Evolutionary conservation across 2,888 invertebrate species (phyloP).

Genomic region (Odontocolon sp.): DNA sequence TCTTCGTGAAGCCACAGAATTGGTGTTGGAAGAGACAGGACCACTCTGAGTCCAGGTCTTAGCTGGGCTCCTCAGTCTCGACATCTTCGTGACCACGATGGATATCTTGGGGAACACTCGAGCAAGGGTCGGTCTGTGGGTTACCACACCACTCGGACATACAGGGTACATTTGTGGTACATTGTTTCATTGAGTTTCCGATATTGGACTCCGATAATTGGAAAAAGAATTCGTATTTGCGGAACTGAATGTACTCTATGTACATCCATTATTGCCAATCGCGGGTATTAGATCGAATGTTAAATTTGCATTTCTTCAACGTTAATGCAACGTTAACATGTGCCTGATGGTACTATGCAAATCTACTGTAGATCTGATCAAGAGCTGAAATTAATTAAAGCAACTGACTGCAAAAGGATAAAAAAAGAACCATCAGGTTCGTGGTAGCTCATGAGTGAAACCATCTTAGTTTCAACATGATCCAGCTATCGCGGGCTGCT

Average conservation of each 20-base stretch:
- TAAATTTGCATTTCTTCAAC: no score
- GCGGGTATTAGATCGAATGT: no score
- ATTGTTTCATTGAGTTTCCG: not conserved
- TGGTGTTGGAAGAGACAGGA: not conserved
- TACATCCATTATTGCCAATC: no score
- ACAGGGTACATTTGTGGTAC: not conserved
- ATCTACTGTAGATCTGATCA: not conserved
- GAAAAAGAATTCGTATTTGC: not conserved
- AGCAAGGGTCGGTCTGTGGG: not conserved
- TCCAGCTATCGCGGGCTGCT: not conserved
- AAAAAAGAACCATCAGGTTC: not conserved
- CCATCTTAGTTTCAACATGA: conserved; percentile 18
- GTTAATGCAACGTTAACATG: no score
- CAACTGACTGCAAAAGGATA: not conserved
- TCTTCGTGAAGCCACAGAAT: not conserved
- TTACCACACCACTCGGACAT: no score
- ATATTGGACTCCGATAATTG: not conserved
- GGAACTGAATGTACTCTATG: no score
- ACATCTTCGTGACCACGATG: not conserved
- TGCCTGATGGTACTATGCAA: no score
- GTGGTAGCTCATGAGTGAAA: not conserved
- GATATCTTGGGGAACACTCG: not conserved
- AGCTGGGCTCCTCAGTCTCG: not conserved
- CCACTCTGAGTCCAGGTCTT: not conserved
- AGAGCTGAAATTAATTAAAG: not conserved